Base-by-base conservation (phyloP, 2,797 vertebrate species). In the Nyctalus aviator region DNA sequence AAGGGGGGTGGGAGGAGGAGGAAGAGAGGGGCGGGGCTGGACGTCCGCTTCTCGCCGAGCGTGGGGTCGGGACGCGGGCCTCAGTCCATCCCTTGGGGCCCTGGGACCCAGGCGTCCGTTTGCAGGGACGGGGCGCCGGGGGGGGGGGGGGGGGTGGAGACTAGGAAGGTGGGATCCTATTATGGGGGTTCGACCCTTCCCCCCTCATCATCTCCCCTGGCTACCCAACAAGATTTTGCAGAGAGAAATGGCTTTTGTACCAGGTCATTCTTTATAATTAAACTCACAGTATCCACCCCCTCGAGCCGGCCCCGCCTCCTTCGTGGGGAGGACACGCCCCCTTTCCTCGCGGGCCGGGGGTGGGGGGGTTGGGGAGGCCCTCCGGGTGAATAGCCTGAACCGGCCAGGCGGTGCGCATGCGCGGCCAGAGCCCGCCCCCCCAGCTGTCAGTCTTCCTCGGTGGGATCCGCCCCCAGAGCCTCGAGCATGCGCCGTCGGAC, bases 251-350 rank as follows among this genome's bases (percentile, higher is more conserved):
- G 96, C 97, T 97, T 97, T 97, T 97, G 97, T 97, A 97, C 95
- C 96, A 97, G 96, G 96, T 97, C 95, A 96, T 97, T 97, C 97
- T 97, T 97, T 97, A 97, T 97, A 97, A 97, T 97, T 97, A 97
- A 97, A 97, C 96, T 97, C 95, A 95, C 97, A 97, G 96, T 97
- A 97, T 97, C 96, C 96, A 95, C 91, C 94, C 94, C 94, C 91
- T 96, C 32, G 93, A 97, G 95, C 96, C 91, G 93, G 81, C 76
- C 96, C 94, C 88, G 95, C 96, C 97, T 96, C 95, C 93, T 95
- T 96, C 81, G 96, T 95, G 93, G 95, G 93, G 82, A 93, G 88
- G 95, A 91, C 3, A 57, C 93, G 69, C 86, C 94, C 95, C 84
- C 68, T 93, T 37, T 4, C 21, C 59, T 57, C 9, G 0, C 2